phyloP scores from a whole-genome alignment of 1,140 invertebrate species.

The Drosophila tsacasi region DNA sequence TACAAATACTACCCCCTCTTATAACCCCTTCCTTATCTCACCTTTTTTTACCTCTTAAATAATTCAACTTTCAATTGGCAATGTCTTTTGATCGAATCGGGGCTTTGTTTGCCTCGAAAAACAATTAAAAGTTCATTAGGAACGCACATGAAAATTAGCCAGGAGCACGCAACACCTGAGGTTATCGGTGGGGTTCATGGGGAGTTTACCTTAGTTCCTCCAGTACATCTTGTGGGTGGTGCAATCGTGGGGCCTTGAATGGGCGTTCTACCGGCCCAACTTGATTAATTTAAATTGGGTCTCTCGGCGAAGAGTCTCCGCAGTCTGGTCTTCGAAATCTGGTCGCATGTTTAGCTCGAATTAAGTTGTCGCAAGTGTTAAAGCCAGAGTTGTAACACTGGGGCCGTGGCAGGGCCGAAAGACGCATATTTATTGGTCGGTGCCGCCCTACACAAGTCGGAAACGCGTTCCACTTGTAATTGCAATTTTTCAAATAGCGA shows the following conservation, averaged over 20 bases:
- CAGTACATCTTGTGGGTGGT: background rate
- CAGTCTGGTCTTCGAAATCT: slow-evolving; percentile 16
- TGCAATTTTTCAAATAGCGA: slow-evolving; percentile 42
- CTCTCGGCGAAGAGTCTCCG: slow-evolving; percentile 19
- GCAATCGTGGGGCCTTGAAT: slow-evolving; percentile 7
- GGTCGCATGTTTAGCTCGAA: slow-evolving; percentile 66
- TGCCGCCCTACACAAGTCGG: slow-evolving; percentile 52
- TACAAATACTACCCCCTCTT: background rate
- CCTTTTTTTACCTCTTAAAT: no score
- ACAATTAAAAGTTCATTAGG: slow-evolving; percentile 81
- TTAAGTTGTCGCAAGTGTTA: slow-evolving; percentile 80
- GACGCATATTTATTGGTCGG: slow-evolving; percentile 44
- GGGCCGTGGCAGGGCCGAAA: background rate
- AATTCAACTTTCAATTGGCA: slow-evolving; percentile 48
- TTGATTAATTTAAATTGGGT: slow-evolving; percentile 77
- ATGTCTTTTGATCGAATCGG: slow-evolving; percentile 62
- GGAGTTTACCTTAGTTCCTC: background rate
- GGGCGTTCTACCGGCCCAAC: slow-evolving; percentile 24
- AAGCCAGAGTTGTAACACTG: slow-evolving; percentile 28
- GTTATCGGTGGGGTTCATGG: slow-evolving; percentile 9
- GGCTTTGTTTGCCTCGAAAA: slow-evolving; percentile 47
- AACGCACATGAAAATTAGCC: slow-evolving; percentile 64
- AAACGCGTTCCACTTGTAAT: slow-evolving; percentile 67
- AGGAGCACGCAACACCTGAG: slow-evolving; percentile 56
- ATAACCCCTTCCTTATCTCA: no score